A percentile compares a stretch with the other conserved stretches of the same genome.
Conservation (phyloP, 1,140 invertebrate genomes). For the Cryptotermes secundus region DNA sequence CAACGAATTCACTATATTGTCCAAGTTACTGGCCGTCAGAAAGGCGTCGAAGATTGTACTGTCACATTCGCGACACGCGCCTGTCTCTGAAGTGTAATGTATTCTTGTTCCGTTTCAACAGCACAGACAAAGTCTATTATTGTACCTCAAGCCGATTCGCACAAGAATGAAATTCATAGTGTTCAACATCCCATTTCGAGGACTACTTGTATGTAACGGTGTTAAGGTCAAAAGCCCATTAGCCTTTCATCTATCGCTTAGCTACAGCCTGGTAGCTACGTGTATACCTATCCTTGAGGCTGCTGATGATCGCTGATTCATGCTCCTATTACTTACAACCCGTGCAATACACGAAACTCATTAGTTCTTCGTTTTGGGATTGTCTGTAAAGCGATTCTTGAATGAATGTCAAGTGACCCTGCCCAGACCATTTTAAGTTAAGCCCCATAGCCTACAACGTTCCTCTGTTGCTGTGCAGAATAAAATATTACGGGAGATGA, state of each 20-base stretch:
- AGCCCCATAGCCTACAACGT: background rate
- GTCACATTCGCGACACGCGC: too few species aligned
- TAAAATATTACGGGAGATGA: slow-evolving; percentile 13
- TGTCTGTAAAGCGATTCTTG: background rate
- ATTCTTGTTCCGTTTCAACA: background rate
- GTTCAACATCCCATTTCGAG: background rate
- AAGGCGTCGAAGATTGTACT: too few species aligned
- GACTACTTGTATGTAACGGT: background rate
- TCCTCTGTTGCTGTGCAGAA: background rate
- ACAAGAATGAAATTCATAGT: background rate
- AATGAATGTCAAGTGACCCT: slow-evolving; percentile 5
- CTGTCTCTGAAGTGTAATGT: too few species aligned
- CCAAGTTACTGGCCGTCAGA: too few species aligned
- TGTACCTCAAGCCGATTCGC: background rate
- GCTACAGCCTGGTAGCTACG: background rate
- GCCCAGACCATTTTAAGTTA: slow-evolving; percentile 6
- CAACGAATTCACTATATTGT: too few species aligned
- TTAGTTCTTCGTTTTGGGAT: background rate
- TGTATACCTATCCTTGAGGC: background rate
- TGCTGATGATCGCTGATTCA: background rate
- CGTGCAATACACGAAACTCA: background rate
- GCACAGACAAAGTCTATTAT: background rate
- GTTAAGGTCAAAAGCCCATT: slow-evolving; percentile 9
- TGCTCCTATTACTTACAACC: background rate
- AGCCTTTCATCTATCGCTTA: background rate